phyloP scores from a whole-genome alignment of 37 sponge, comb jelly and placozoan genomes.

The Amphimedon queenslandica region DNA sequence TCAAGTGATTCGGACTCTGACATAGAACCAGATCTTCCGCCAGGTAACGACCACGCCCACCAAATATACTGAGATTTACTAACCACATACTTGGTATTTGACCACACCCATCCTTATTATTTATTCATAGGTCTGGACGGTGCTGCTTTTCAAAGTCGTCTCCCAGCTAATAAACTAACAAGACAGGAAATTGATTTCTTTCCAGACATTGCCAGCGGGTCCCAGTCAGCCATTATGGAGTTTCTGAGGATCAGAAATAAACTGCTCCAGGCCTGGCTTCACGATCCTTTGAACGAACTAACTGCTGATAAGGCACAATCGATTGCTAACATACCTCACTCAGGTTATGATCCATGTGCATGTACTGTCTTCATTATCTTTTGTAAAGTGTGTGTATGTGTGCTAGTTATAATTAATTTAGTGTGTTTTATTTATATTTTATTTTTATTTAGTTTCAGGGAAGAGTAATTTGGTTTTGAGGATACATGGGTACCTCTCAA shows the following conservation, averaged over 20 bases:
- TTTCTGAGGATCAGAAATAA: slow-evolving; percentile 92
- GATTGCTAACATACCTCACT: slow-evolving; percentile 63
- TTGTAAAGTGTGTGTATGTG: background rate
- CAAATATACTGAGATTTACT: background rate
- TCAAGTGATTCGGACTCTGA: slow-evolving; percentile 81
- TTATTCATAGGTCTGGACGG: slow-evolving; percentile 75
- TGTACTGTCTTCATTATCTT: background rate
- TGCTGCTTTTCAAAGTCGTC: slow-evolving; percentile 87
- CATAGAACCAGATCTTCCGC: slow-evolving; percentile 66
- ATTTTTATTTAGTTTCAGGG: slow-evolving; percentile 26
- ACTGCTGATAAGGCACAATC: slow-evolving; percentile 78
- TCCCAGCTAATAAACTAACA: slow-evolving; percentile 82
- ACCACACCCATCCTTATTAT: too few relatives aligned
- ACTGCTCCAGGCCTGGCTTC: slow-evolving; percentile 83
- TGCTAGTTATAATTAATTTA: background rate
- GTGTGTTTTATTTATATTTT: background rate
- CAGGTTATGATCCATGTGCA: slow-evolving; percentile 17
- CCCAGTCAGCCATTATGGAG: slow-evolving; percentile 59
- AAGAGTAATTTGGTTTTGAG: slow-evolving; percentile 70
- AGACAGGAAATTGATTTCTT: slow-evolving; percentile 86
- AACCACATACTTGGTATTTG: background rate
- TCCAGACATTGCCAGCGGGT: slow-evolving; percentile 70
- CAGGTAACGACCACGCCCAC: slow-evolving; percentile 18
- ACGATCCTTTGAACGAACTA: slow-evolving; percentile 74
- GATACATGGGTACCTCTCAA: slow-evolving; percentile 83